These are phyloP conservation scores for Nematopogon swammerdamellus DNA, from an alignment of 2,888 invertebrate species.

Conservation along the genomic window DNA sequence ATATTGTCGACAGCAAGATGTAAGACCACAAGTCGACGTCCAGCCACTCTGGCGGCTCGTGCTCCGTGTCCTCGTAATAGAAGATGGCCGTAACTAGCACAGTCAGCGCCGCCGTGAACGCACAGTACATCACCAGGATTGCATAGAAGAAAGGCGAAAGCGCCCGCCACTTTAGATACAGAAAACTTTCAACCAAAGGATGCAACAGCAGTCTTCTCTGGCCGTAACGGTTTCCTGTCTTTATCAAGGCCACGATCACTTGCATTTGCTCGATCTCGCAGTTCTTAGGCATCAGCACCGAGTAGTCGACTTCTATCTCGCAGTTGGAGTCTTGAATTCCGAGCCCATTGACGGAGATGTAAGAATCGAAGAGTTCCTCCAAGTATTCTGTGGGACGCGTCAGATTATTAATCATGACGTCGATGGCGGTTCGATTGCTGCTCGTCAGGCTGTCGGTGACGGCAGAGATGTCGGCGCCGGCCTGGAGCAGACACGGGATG, in stretches of 20 bases:
- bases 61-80: conserved; percentile 37
- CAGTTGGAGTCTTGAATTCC: conserved; percentile 37
- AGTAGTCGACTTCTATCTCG: conserved; percentile 49
- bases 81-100: conserved; percentile 45
- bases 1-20: conserved; percentile 30
- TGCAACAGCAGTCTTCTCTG: conserved; percentile 49
- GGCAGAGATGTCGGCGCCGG: conserved; percentile 44
- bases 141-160: conserved; percentile 51
- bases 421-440: conserved; percentile 34
- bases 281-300: conserved; percentile 38
- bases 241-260: conserved; percentile 50
- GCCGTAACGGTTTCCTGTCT: conserved; percentile 47
- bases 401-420: conserved; percentile 47
- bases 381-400: conserved; percentile 52
- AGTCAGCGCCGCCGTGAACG: conserved; percentile 49
- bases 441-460: conserved; percentile 20
- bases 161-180: conserved; percentile 55
- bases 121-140: conserved; percentile 41
- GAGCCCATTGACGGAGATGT: conserved; percentile 40
- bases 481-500: conserved; percentile 33
- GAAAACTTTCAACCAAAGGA: conserved; percentile 55
- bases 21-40: conserved; percentile 31
- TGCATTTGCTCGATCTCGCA: conserved; percentile 52
- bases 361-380: conserved; percentile 49
- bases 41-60: conserved; percentile 24